Percentiles rank a stretch among this genome's conserved stretches.
phyloP scores from a whole-genome alignment of 2,888 invertebrate species.

The Argyresthia albistria region DNA sequence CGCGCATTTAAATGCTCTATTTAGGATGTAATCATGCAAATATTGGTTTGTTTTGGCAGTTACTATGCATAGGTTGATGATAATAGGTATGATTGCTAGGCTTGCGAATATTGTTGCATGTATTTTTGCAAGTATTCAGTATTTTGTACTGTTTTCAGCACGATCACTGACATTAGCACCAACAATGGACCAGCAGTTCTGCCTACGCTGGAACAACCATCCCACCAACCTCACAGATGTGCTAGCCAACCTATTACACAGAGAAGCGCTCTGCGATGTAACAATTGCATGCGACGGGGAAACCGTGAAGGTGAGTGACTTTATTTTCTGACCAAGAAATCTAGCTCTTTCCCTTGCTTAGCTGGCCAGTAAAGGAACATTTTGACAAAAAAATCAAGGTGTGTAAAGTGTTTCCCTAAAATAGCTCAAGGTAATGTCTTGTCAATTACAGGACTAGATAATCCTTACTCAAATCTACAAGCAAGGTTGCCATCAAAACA shows the following conservation, averaged over 20 bases:
- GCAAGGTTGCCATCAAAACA: too few relatives aligned
- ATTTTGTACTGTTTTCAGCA: constrained; percentile 44
- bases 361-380: too few relatives aligned
- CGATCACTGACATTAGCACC: constrained; percentile 72
- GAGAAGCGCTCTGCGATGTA: constrained; percentile 93
- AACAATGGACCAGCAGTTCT: constrained; percentile 88
- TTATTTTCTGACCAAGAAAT: too few relatives aligned
- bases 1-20: constrained; percentile 16
- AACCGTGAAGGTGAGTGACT: constrained; percentile 78
- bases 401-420: too few relatives aligned
- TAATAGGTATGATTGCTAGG: background rate
- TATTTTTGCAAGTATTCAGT: background rate
- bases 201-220: constrained; percentile 96
- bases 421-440: too few relatives aligned
- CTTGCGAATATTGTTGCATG: background rate
- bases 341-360: too few relatives aligned
- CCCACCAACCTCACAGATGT: constrained; percentile 93
- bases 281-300: constrained; percentile 94
- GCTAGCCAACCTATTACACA: constrained; percentile 87
- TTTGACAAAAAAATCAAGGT: too few relatives aligned
- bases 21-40: constrained; percentile 29
- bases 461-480: too few relatives aligned
- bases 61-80: constrained; percentile 10
- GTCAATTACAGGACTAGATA: too few relatives aligned
- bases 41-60: constrained; percentile 33